Base-by-base conservation (phyloP, 2,797 vertebrate species). In the Esox masquinongy region DNA sequence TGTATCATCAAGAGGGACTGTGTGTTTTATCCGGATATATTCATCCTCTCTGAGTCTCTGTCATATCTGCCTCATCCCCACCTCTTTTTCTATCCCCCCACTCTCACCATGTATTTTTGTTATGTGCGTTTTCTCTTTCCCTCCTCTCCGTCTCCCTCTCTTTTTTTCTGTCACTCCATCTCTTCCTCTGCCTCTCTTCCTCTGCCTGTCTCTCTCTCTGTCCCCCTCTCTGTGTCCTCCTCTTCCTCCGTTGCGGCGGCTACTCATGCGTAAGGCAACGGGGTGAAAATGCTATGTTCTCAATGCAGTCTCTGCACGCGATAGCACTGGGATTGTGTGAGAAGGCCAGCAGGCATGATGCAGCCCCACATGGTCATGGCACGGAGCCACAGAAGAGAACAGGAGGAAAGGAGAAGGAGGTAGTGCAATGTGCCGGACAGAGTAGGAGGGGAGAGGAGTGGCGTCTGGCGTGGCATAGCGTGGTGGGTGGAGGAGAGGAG, bases 261-360 rank as follows among this genome's bases (percentile, higher is more conserved):
- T 88, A 91, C 89, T 92, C 91, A 92, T 89, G 93, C 88, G 88
- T 88, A 88, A 91, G 86, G 82, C 73, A 82, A 79, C n/a, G 79
- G 86, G 87, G 87, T 88, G 88, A 88, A 91, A 90, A 88, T 81
- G 86, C 86, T 82, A 5, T 85, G 84, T 89, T 90, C 86, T 89
- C 85, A 63, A 84, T n/a, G 75, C 76, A 76, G 85, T 81, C 86
- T 91, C 89, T 82, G 90, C 92, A 93, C 92, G 92, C 92, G 85
- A 92, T 80, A 78, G 86, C 79, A 82, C 86, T 24, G 83, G 69
- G 84, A 81, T 88, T 47, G 86, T 88, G 90, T 86, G 89, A 90
- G 84, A 88, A 79, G 85, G 85, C 81, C 78, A 8, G 87, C 82
- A 82, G 88, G 88, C 80, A 68, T 77, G 83, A 82, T 81, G 88